phyloP scores from a whole-genome alignment of 2,888 invertebrate genomes.

The Drosophila prostipennis region DNA sequence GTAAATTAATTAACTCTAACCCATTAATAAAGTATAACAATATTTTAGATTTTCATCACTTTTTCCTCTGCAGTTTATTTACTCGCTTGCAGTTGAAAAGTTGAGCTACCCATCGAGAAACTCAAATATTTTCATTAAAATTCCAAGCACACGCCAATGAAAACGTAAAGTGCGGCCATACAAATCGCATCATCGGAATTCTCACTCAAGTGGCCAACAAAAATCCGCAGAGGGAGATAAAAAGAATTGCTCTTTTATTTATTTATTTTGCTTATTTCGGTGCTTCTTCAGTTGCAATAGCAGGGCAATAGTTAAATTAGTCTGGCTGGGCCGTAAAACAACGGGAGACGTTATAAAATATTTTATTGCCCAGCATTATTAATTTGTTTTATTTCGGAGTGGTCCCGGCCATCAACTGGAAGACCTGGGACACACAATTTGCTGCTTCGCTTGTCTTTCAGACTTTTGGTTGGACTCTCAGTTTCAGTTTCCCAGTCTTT shows the following conservation, averaged over 20 bases:
- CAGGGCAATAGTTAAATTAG: constrained; percentile 65
- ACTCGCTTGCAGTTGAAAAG: constrained; percentile 17
- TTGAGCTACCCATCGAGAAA: constrained; percentile 17
- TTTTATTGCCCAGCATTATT: constrained; percentile 68
- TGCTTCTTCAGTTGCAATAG: background rate
- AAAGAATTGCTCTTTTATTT: constrained; percentile 13
- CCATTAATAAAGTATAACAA: background rate
- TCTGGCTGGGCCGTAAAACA: constrained; percentile 59
- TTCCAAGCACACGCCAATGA: constrained; percentile 43
- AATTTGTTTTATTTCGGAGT: constrained; percentile 62
- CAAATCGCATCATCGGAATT: constrained; percentile 45
- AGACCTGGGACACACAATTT: constrained; percentile 28
- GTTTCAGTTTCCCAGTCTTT: constrained; percentile 39
- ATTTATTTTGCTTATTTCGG: background rate
- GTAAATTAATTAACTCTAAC: constrained; percentile 49
- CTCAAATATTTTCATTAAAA: constrained; percentile 55
- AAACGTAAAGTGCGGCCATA: constrained; percentile 39
- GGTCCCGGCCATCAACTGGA: constrained; percentile 13
- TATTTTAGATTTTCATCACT: too few species aligned
- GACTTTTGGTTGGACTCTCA: too few species aligned
- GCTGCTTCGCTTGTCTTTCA: constrained; percentile 46
- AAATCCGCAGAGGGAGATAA: background rate
- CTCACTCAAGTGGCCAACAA: constrained; percentile 6
- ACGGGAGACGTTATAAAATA: constrained; percentile 58
- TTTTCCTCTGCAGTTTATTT: background rate